phyloP scores from a whole-genome alignment of 2,888 invertebrate genomes.

The Cyrtodaria siliqua region DNA sequence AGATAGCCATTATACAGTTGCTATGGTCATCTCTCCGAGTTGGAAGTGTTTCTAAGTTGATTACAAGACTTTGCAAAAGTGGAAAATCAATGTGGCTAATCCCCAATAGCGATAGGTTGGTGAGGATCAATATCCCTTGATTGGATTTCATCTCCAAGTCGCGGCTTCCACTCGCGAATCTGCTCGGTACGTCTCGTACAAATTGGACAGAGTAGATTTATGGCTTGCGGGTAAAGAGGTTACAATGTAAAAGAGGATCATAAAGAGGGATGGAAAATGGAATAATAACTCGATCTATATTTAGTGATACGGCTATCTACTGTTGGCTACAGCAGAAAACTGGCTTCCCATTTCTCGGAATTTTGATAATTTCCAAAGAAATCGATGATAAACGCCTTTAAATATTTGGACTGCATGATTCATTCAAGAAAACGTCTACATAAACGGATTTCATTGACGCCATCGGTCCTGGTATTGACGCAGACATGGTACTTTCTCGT shows the following conservation, averaged over 20 bases:
- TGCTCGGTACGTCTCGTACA: constrained; percentile 50
- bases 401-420: too few species aligned
- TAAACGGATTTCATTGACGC: too few species aligned
- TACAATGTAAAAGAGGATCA: constrained; percentile 31
- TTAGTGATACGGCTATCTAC: constrained; percentile 32
- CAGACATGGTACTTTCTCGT: too few species aligned
- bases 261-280: constrained; percentile 35
- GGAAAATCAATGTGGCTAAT: constrained; percentile 59
- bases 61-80: constrained; percentile 32
- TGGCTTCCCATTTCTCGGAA: background rate
- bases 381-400: background rate
- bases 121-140: constrained; percentile 49
- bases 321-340: constrained; percentile 13
- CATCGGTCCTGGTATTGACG: too few species aligned
- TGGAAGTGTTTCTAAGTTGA: constrained; percentile 48
- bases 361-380: background rate
- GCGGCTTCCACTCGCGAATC: constrained; percentile 22
- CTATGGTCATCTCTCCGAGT: constrained; percentile 27
- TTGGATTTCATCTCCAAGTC: constrained; percentile 52
- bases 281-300: constrained; percentile 40
- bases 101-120: constrained; percentile 24
- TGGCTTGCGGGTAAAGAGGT: constrained; percentile 46
- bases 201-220: constrained; percentile 64
- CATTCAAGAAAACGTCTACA: too few species aligned
- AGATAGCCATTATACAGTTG: constrained; percentile 37